phyloP scores from a whole-genome alignment of 2,113 vertebrate species.

The Rhinolophus sinicus region DNA sequence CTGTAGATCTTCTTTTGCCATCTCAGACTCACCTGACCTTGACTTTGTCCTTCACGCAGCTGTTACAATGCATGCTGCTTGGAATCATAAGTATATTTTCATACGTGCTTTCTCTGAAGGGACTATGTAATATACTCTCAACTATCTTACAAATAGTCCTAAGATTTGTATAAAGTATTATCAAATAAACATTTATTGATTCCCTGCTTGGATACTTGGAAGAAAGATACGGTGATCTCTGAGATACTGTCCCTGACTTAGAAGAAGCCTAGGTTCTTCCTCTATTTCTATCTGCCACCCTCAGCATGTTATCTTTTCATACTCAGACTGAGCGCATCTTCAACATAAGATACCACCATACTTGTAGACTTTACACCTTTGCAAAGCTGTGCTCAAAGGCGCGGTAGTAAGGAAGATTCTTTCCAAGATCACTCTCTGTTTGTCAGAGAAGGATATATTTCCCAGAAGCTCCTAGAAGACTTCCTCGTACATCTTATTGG shows the following conservation, averaged over 20 bases:
- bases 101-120: neutral
- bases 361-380: neutral
- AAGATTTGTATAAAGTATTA: neutral
- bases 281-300: neutral
- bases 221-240: neutral
- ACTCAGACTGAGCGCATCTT: neutral
- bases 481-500: neutral
- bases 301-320: neutral
- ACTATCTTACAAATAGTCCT: neutral
- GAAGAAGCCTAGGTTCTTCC: neutral
- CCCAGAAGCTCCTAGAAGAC: neutral
- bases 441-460: neutral
- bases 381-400: neutral
- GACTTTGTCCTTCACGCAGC: conserved; percentile 19
- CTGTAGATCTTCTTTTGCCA: neutral
- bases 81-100: neutral
- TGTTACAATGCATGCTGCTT: neutral
- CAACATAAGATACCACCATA: neutral
- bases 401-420: neutral
- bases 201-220: neutral
- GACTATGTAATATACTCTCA: neutral
- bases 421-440: neutral
- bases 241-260: neutral
- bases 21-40: neutral
- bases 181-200: neutral